These are phyloP conservation scores for Cataglyphis livida DNA, from an alignment of 2,888 invertebrate genomes.

Conservation along the genomic window DNA sequence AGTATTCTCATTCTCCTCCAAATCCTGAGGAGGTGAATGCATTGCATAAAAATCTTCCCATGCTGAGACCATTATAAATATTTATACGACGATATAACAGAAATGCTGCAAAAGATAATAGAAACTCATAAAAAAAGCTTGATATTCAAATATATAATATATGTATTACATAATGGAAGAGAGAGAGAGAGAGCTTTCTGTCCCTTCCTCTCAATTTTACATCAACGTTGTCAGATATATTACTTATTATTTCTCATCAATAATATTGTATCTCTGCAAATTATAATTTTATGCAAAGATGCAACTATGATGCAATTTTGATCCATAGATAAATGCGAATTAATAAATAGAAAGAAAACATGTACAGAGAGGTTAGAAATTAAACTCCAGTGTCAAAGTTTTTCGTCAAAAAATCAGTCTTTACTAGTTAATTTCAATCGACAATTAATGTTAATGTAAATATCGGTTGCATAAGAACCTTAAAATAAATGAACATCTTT, in stretches of 20 bases:
- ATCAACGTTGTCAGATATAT: neutral
- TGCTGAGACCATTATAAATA: constrained; percentile 85
- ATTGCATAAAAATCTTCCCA: constrained; percentile 95
- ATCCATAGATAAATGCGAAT: neutral
- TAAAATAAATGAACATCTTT: neutral
- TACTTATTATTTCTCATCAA: neutral
- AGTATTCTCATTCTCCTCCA: constrained; percentile 90
- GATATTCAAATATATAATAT: neutral
- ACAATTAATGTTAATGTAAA: neutral
- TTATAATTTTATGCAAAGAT: neutral
- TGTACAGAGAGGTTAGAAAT: neutral
- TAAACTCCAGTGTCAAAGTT: neutral
- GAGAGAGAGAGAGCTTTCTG: too few relatives aligned
- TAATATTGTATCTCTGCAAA: neutral
- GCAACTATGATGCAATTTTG: neutral
- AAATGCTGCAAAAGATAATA: neutral
- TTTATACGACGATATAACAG: neutral
- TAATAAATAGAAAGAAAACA: neutral
- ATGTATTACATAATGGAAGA: neutral
- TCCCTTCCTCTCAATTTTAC: neutral
- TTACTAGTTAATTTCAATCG: neutral
- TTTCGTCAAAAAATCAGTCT: neutral
- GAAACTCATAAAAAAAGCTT: neutral
- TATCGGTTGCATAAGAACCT: neutral
- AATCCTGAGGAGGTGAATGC: constrained; percentile 92